Base-by-base conservation (phyloP, 2,113 vertebrate genomes). In the Peucedramus taeniatus region DNA sequence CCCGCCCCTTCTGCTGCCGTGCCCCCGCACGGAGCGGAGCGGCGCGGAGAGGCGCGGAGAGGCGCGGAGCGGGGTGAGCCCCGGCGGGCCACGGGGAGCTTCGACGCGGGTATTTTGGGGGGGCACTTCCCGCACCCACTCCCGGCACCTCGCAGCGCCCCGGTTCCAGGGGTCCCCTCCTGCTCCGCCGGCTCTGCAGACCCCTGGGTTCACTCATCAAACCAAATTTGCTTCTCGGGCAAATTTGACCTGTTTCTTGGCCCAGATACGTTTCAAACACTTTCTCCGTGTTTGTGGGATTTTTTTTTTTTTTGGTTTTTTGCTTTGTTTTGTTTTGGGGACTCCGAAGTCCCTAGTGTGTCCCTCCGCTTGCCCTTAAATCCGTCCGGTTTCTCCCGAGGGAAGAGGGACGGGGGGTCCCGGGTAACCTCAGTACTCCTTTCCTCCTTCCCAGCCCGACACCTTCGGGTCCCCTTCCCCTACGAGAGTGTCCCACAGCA, bases 181-280 rank as follows among this genome's bases (percentile, higher is more conserved):
- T 17, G 26, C 51, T 14, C 20, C 10, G 3, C 21, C 6, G 31
- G 21, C 45, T 64, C 66, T 23, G 79, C n/a, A 44, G 31, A 42
- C 10, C 69, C 17, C 27, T 17, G 61, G 7, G 19, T 31, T 84
- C 23, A 11, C 13, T 4, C 49, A 4, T 23, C 24, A 44, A 83
- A 75, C 37, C 50, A 31, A 83, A 83, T 95, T 21, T 45, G 45
- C 68, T 92, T 37, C 61, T 69, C 42, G 28, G n/a, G 28, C 37
- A 90, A 83, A 86, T 72, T 8, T 95, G 96, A 96, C 93, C 93
- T 94, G 71, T 77, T 96, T 96, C 83, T 94, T 95, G 96, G 83
- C 94, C 96, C 96, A 96, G 91, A 94, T 95, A 91, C 2, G 6
- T 44, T 91, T 78, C 44, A 30, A 87, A 75, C 4, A 11, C 1